A percentile compares a stretch with the other conserved stretches of the same genome.
These are phyloP conservation scores for Caracal caracal DNA, from an alignment of 2,113 vertebrate species.

Conservation along the genomic window DNA sequence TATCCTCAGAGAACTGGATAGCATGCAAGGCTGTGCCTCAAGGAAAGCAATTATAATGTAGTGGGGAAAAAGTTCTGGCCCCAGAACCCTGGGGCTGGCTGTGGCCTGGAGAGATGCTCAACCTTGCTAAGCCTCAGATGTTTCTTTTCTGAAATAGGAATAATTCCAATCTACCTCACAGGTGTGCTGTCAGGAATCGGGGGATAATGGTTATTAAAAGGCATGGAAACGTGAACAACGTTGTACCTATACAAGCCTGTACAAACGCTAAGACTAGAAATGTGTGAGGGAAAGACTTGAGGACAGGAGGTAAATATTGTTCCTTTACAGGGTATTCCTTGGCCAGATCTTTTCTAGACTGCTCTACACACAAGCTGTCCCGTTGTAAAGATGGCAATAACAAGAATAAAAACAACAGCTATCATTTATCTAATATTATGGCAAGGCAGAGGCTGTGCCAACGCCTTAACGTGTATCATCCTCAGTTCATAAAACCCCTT, in stretches of 20 bases:
- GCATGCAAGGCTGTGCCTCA: neutral
- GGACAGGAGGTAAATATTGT: neutral
- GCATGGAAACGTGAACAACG: neutral
- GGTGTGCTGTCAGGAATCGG: neutral
- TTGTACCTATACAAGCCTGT: too few species aligned
- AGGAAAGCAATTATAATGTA: neutral
- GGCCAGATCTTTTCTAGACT: neutral
- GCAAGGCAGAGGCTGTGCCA: neutral
- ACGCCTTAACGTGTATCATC: too few species aligned
- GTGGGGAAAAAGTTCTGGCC: neutral
- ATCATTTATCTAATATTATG: neutral
- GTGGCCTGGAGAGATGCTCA: neutral
- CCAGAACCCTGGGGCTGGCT: neutral
- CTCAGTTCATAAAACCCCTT: neutral
- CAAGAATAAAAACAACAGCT: neutral
- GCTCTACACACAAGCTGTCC: neutral
- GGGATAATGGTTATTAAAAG: neutral
- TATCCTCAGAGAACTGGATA: neutral
- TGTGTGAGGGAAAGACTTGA: neutral
- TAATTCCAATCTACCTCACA: neutral
- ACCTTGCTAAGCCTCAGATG: neutral
- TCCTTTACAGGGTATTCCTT: neutral
- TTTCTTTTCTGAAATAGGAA: neutral
- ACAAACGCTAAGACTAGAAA: neutral
- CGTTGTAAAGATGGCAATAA: neutral